Evolutionary conservation across 2,888 invertebrate species (phyloP).

Genomic region (Lutraria lutraria): DNA sequence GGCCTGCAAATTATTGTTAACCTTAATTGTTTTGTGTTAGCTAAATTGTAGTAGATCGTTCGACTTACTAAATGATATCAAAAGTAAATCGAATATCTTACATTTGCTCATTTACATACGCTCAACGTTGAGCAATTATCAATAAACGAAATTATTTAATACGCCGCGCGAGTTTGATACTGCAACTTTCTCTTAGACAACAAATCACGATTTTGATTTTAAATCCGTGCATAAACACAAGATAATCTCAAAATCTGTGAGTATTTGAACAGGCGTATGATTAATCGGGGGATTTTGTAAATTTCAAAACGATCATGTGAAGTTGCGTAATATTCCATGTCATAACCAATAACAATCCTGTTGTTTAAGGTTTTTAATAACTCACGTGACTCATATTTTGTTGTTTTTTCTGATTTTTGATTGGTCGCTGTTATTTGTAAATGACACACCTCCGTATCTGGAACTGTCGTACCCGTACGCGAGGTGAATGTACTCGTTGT

Average conservation of each 20-base stretch:
- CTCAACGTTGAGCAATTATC: too few relatives aligned
- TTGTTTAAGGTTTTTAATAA: neutral
- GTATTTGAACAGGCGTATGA: conserved; percentile 10
- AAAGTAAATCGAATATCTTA: too few relatives aligned
- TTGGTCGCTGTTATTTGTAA: neutral
- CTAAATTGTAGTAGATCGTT: too few relatives aligned
- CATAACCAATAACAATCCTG: neutral
- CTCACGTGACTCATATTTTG: conserved; percentile 6
- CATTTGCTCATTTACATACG: too few relatives aligned
- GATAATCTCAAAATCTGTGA: neutral
- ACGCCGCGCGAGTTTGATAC: neutral
- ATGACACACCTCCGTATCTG: neutral
- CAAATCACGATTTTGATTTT: neutral
- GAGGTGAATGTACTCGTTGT: neutral
- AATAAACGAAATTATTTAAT: too few relatives aligned
- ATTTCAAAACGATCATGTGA: neutral
- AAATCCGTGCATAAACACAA: neutral
- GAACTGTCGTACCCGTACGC: neutral
- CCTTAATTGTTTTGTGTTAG: too few relatives aligned
- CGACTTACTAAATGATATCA: too few relatives aligned
- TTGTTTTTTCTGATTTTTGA: neutral
- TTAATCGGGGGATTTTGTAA: conserved; percentile 9
- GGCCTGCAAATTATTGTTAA: neutral
- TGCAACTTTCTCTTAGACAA: neutral
- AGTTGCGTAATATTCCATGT: neutral